Conservation (phyloP, 2,113 vertebrate genomes). For the Nannospalax galili region DNA sequence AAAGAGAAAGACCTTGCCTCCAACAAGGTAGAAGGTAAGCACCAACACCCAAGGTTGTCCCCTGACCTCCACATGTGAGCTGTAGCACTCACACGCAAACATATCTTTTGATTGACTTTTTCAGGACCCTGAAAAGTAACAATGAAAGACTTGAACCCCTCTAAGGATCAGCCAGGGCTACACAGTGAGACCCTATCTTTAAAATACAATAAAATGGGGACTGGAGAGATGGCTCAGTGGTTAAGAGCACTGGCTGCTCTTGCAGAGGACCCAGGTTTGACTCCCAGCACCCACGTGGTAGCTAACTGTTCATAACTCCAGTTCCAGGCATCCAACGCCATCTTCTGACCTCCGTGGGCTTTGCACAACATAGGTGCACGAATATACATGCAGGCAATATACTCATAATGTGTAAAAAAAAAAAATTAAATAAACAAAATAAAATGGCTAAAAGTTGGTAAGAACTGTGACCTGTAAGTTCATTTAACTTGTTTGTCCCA, state of each 20-base stretch:
- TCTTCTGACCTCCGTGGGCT: too few relatives aligned
- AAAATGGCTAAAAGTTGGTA: background rate
- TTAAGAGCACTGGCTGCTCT: too few relatives aligned
- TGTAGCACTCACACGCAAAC: background rate
- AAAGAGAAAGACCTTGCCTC: background rate
- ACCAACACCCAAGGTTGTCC: background rate
- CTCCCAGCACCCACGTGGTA: background rate
- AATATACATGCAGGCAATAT: too few relatives aligned
- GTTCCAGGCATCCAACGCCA: too few relatives aligned
- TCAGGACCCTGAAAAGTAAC: slow-evolving; percentile 5
- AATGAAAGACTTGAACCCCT: background rate
- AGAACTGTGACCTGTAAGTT: background rate
- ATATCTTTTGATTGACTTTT: background rate
- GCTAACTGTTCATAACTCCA: too few relatives aligned
- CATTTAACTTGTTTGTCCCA: background rate
- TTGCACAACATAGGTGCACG: too few relatives aligned
- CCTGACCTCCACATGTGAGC: background rate
- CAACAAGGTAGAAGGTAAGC: background rate
- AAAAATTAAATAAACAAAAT: too few relatives aligned
- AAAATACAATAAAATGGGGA: too few relatives aligned
- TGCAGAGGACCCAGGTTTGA: too few relatives aligned
- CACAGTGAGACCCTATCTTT: too few relatives aligned
- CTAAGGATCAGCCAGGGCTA: background rate
- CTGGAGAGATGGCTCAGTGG: too few relatives aligned
- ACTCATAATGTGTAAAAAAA: too few relatives aligned